Evolutionary conservation across 2,797 vertebrate genomes (phyloP).

Genomic region (Coreius guichenoti): DNA sequence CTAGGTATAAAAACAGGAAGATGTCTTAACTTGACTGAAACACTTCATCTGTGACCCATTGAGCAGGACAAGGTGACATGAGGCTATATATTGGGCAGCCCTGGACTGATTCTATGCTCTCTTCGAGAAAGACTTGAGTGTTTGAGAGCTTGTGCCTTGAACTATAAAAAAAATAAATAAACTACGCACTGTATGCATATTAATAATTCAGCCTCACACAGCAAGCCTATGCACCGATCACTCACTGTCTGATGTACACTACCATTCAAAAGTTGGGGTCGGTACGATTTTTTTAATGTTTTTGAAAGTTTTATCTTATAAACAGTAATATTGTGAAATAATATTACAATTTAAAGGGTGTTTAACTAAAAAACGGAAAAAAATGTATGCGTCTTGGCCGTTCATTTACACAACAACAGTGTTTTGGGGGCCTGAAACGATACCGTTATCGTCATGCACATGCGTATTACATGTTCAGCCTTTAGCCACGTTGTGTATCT

Average conservation of each 20-base stretch:
- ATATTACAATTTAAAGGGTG: too few relatives aligned
- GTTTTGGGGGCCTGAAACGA: too few relatives aligned
- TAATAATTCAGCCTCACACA: slow-evolving; percentile 4
- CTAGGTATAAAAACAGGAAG: background rate
- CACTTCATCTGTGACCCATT: background rate
- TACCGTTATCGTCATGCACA: too few relatives aligned
- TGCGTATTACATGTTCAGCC: background rate
- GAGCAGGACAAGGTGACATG: background rate
- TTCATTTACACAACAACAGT: too few relatives aligned
- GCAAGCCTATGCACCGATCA: background rate
- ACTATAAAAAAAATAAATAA: background rate
- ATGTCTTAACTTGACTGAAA: slow-evolving; percentile 17
- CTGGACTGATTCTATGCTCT: background rate
- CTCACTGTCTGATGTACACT: background rate
- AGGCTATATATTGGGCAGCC: background rate
- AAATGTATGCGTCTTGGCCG: too few relatives aligned
- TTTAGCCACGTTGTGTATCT: accelerated
- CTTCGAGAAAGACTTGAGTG: background rate
- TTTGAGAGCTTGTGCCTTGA: background rate
- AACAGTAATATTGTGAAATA: too few relatives aligned
- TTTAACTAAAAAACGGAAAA: too few relatives aligned
- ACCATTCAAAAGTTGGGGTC: background rate
- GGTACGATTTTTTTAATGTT: background rate
- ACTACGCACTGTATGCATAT: background rate
- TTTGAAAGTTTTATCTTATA: too few relatives aligned